A percentile compares a stretch with the other conserved stretches of the same genome.
phyloP scores from a whole-genome alignment of 2,888 invertebrate genomes.

The Drosophila engyochracea region DNA sequence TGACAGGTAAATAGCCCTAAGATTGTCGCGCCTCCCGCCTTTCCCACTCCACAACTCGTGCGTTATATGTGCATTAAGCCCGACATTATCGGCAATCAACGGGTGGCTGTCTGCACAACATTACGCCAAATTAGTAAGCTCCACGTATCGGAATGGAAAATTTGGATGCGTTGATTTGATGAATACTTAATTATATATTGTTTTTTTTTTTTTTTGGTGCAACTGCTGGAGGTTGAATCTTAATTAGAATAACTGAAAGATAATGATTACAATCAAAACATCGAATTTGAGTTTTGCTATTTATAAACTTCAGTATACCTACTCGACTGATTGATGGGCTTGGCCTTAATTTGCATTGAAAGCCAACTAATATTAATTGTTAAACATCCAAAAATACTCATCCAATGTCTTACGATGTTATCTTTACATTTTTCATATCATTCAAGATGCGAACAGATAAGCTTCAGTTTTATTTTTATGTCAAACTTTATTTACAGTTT shows the following conservation, averaged over 20 bases:
- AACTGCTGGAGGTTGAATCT: slow-evolving; percentile 23
- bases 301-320: slow-evolving; percentile 19
- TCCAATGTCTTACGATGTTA: slow-evolving; percentile 5
- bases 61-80: slow-evolving; percentile 69
- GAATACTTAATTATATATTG: slow-evolving; percentile 34
- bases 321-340: slow-evolving; percentile 45
- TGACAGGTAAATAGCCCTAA: slow-evolving; percentile 64
- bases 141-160: slow-evolving; percentile 20
- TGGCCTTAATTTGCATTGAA: slow-evolving; percentile 43
- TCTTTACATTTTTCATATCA: not conserved
- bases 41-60: slow-evolving; percentile 9
- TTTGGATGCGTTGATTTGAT: slow-evolving; percentile 29
- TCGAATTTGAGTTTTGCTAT: slow-evolving; percentile 25
- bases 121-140: slow-evolving; percentile 60
- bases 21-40: slow-evolving; percentile 35
- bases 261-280: slow-evolving; percentile 13
- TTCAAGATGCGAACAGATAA: not conserved
- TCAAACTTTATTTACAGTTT: not conserved
- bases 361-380: slow-evolving; percentile 11
- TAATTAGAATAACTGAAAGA: slow-evolving; percentile 43
- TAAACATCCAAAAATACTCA: slow-evolving; percentile 10
- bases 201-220: slow-evolving; percentile 13
- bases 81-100: slow-evolving; percentile 73
- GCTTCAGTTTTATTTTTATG: not conserved
- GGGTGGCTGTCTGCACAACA: slow-evolving; percentile 52